Conservation (phyloP, 92 coral and sea anemone genomes). For the Palythoa grandis region DNA sequence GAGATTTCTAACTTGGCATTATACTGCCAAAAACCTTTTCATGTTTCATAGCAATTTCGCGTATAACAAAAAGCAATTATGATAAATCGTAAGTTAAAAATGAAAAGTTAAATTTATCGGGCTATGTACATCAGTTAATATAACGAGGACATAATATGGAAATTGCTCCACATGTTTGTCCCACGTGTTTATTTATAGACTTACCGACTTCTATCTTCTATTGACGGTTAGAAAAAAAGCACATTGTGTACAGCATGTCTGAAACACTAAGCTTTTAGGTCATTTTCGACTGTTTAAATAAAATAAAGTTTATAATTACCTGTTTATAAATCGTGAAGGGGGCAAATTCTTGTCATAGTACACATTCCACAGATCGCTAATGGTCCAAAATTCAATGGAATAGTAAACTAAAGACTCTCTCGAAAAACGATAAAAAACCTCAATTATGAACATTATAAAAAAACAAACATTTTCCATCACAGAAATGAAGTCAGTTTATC, state of each 20-base stretch:
- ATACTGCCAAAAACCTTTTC: not conserved
- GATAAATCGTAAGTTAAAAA: not conserved
- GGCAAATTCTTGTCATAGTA: constrained; percentile 30
- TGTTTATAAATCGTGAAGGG: constrained; percentile 2
- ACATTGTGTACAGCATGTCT: not conserved
- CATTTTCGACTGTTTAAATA: not conserved
- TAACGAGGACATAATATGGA: constrained; percentile 52
- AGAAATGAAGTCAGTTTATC: constrained; percentile 32
- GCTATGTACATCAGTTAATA: constrained; percentile 13
- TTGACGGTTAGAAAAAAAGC: not conserved
- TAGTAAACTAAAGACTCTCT: not conserved
- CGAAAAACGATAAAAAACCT: not conserved
- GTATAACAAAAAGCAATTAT: not conserved
- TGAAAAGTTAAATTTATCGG: not conserved
- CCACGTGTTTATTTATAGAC: constrained; percentile 59
- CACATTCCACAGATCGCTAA: constrained; percentile 15
- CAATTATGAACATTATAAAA: not conserved
- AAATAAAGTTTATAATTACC: not conserved
- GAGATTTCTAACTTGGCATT: too few relatives aligned
- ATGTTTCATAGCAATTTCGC: not conserved
- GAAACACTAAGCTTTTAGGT: constrained; percentile 12
- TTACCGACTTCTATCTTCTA: constrained; percentile 8
- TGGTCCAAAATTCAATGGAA: not conserved
- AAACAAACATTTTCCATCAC: constrained; percentile 3
- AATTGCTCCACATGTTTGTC: constrained; percentile 62